A percentile compares a stretch with the other conserved stretches of the same genome.
Evolutionary conservation across 2,888 invertebrate species (phyloP).

Genomic region (Lissocephala sabroskyi): DNA sequence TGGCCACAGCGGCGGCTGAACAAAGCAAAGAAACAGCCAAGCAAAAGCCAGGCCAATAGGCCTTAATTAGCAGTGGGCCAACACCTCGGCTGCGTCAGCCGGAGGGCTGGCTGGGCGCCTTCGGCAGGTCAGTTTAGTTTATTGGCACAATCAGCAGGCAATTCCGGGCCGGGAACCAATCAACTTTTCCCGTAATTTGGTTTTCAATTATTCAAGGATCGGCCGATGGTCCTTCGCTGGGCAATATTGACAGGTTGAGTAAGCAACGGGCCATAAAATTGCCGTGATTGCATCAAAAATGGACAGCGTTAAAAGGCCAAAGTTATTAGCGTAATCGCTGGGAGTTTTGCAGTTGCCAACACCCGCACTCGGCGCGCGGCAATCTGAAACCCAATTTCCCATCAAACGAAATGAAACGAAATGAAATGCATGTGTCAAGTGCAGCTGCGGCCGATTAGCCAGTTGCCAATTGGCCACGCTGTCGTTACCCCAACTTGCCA

Average conservation of each 20-base stretch:
- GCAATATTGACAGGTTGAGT: not conserved
- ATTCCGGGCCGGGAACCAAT: not conserved
- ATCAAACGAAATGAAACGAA: slow-evolving; percentile 42
- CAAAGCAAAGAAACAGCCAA: slow-evolving; percentile 9
- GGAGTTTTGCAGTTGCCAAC: not conserved
- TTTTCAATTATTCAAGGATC: slow-evolving; percentile 1
- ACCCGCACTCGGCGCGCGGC: not conserved
- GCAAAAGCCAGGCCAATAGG: not conserved
- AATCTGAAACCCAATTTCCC: not conserved
- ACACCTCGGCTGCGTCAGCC: too few relatives aligned
- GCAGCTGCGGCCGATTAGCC: slow-evolving; percentile 61
- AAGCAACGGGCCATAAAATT: not conserved
- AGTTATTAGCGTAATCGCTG: slow-evolving; percentile 55
- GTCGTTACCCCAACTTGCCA: too few relatives aligned
- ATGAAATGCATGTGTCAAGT: slow-evolving; percentile 60
- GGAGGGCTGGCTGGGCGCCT: too few relatives aligned
- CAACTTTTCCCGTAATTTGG: not conserved
- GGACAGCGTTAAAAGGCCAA: slow-evolving; percentile 49
- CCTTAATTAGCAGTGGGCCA: too few relatives aligned
- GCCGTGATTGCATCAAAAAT: slow-evolving; percentile 27
- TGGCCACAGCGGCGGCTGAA: not conserved
- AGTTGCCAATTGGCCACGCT: not conserved
- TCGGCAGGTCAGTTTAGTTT: not conserved
- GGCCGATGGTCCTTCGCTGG: too few relatives aligned
- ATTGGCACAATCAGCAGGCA: slow-evolving; percentile 2